These are phyloP conservation scores for Heliconius hermathena DNA, from an alignment of 1,140 invertebrate species.

Conservation along the genomic window DNA sequence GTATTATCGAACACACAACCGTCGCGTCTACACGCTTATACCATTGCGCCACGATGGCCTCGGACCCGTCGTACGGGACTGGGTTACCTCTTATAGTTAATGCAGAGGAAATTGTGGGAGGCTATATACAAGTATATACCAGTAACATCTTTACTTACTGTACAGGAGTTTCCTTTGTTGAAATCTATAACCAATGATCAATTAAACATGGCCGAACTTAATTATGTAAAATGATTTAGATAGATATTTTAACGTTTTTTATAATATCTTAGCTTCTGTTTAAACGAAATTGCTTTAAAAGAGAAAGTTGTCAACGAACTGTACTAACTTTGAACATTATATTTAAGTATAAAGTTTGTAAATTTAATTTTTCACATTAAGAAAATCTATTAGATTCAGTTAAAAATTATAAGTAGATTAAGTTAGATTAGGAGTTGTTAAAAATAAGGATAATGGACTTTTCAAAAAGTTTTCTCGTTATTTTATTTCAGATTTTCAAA, in stretches of 20 bases:
- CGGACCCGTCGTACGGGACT: too few species aligned
- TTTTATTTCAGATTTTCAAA: too few species aligned
- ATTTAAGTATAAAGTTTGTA: slow-evolving; percentile 16
- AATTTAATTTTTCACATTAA: slow-evolving; percentile 13
- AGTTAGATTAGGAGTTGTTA: not conserved
- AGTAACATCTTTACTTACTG: too few species aligned
- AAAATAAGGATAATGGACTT: not conserved
- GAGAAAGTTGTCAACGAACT: slow-evolving; percentile 3
- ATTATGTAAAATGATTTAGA: not conserved
- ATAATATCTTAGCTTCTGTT: not conserved
- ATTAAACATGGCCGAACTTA: too few species aligned
- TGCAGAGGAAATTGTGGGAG: too few species aligned
- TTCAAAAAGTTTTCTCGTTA: not conserved
- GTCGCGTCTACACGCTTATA: too few species aligned
- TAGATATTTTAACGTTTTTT: not conserved
- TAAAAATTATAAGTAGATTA: not conserved
- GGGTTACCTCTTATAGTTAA: too few species aligned
- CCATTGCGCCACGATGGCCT: too few species aligned
- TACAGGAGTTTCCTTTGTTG: too few species aligned
- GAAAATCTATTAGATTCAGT: not conserved
- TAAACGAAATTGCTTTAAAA: slow-evolving; percentile 9
- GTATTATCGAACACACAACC: too few species aligned
- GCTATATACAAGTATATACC: too few species aligned
- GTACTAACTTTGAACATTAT: not conserved
- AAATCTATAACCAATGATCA: too few species aligned